Conservation (phyloP, 2,888 invertebrate genomes). For the Phortica okadai region DNA sequence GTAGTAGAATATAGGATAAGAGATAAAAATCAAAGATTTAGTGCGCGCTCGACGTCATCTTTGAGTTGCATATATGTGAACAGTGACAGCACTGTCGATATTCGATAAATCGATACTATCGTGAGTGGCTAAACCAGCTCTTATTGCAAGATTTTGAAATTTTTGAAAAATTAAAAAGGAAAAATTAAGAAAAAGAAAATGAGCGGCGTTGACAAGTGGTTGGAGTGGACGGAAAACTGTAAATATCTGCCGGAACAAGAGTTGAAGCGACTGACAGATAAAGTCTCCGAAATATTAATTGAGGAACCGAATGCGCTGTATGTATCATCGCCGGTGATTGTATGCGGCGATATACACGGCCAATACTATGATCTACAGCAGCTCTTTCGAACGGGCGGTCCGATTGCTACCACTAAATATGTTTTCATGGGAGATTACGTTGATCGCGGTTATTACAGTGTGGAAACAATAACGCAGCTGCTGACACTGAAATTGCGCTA, state of each 20-base stretch:
- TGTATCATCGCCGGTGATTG: conserved; percentile 85
- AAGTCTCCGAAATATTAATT: conserved; percentile 96
- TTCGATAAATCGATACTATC: no score
- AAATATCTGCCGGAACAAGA: not conserved
- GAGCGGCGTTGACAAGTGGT: not conserved
- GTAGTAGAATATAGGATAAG: no score
- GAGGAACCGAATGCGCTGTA: conserved; percentile 98
- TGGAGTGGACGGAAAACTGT: not conserved
- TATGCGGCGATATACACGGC: conserved; percentile 78
- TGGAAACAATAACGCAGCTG: not conserved
- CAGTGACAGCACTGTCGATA: no score
- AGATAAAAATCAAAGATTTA: no score
- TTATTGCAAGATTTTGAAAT: no score
- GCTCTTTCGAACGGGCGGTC: conserved; percentile 90
- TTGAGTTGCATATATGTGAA: no score
- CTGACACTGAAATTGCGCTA: conserved; percentile 82
- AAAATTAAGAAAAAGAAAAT: not conserved
- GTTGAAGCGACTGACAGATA: conserved; percentile 87
- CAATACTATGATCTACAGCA: conserved; percentile 83
- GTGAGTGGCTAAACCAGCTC: no score
- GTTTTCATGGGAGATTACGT: conserved; percentile 96
- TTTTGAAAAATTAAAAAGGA: no score
- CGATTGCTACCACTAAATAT: conserved; percentile 98
- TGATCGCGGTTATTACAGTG: conserved; percentile 18
- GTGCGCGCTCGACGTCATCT: no score